Base-by-base conservation (phyloP, 2,113 vertebrate species). In the Anoura caudifer region DNA sequence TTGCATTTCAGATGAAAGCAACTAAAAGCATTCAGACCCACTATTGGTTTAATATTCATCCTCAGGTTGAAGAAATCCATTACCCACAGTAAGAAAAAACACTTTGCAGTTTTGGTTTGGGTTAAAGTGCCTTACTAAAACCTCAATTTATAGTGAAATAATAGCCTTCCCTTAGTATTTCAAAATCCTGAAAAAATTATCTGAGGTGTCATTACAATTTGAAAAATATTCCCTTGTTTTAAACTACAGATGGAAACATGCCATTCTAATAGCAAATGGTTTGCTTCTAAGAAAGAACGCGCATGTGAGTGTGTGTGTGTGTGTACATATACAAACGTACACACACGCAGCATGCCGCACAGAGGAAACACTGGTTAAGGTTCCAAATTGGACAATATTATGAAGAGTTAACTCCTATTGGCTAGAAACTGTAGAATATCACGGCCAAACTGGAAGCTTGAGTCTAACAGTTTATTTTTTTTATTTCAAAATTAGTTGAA, bases 361-460 rank as follows among this genome's bases (percentile, higher is more conserved):
- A 95, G 96, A 97, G 90, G 97, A 98, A 98, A 88, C 98, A 87
- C 67, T 93, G 92, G 92, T 92, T 98, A 97, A 98, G 90, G 91
- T 98, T 98, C 97, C 97, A 98, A 98, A 98, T 98, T 98, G 92
- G 97, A 98, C 95, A 98, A 96, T 98, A 98, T 96, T 96, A 96
- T 90, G 89, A 98, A 94, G 95, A 96, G 94, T 84, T 98, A 97
- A 97, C 95, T 98, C 96, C 97, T 95, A 98, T 98, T 98, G 98
- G 98, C 97, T 98, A 97, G 95, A 97, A 98, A 97, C 93, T 98
- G 96, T 97, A 91, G 88, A 95, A 88, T 97, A 97, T 98, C 98
- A 94, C 77, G 88, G 97, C 98, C 97, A 98, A 98, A 97, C 93
- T 97, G 97, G 82, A 98, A 98, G 96, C 97, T 75, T 97, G 94